Evolutionary conservation across 2,888 invertebrate genomes (phyloP), one percentile per base, ranked within the genome.

Genomic region (Lithophane leautieri): DNA sequence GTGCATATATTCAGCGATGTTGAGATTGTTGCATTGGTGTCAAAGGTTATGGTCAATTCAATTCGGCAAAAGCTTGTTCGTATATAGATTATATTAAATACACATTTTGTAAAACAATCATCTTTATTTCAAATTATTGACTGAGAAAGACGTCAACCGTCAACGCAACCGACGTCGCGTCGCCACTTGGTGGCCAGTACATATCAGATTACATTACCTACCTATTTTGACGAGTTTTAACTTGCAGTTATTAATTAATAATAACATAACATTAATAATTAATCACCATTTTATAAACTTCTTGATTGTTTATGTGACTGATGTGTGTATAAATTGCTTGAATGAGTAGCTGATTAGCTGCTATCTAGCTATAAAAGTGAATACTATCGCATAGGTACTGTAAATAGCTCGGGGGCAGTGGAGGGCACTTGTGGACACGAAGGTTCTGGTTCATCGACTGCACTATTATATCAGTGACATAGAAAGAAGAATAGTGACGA

Each of bases 361-460:
- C 14, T 40, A 14, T 63, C n/a, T 22, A 50, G 44, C 19, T 61
- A 42, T 50, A 34, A 19, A 63, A 50, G 34, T 40, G 28, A 62
- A 44, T 12, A 70, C n/a, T 80, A 71, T 83, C 58, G 50, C 25
- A 42, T 16, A 25, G 7, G 6, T 25, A 16, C 40, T 65, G 25
- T 12, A 56, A 56, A 69, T 65, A 83, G 70, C 50, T 52, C 47
- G 42, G 44, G 61, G 79, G 65, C 70, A 54, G 62, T 14, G n/a
- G 40, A 44, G 83, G 78, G 60, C 22, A 34, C 4, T 50, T 4
- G 52, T 25, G 54, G 28, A 7, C 28, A 14, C 8, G n/a, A 2
- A 8, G 42, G 44, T 25, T 22, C 40, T 50, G 34, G 67, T 44
- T 63, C 83, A 83, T 44, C n/a, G 84, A 56, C 65, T 79, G 70